These are phyloP conservation scores for Sylvilagus bachmani DNA, from an alignment of 2,113 vertebrate genomes.

Conservation along the genomic window DNA sequence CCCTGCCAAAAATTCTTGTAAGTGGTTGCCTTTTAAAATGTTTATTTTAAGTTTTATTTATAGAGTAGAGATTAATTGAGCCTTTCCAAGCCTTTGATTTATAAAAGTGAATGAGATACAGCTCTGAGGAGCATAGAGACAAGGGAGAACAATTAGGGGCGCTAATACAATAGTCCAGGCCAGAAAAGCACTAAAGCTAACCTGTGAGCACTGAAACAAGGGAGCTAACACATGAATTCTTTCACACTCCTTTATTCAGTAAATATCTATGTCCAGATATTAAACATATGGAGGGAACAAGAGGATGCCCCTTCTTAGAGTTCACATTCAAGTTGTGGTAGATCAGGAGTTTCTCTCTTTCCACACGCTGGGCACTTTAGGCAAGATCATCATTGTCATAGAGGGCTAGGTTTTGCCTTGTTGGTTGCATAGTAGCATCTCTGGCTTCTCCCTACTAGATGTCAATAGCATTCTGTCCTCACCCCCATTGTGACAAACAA, in stretches of 20 bases:
- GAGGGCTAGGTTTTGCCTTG: neutral
- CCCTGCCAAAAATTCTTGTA: neutral
- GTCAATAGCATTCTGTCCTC: neutral
- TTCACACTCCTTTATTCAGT: neutral
- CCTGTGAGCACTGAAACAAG: neutral
- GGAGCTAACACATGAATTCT: neutral
- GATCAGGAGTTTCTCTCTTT: neutral
- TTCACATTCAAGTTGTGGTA: neutral
- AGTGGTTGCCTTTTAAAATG: slow-evolving; percentile 30
- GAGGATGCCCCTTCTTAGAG: neutral
- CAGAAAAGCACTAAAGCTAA: neutral
- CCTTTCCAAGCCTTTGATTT: neutral
- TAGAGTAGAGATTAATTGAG: slow-evolving; percentile 15
- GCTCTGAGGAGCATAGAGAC: neutral
- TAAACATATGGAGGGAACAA: neutral
- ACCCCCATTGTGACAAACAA: neutral
- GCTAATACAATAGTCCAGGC: neutral
- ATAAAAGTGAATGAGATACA: neutral
- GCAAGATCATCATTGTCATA: neutral
- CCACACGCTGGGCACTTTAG: neutral
- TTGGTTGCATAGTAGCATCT: neutral
- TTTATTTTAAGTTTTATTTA: slow-evolving; percentile 4
- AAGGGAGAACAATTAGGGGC: neutral
- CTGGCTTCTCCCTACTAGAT: neutral
- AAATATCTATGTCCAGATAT: neutral